Percentiles rank a stretch among this genome's conserved stretches.
phyloP scores from a whole-genome alignment of 2,113 vertebrate species.

The Anas platyrhynchos region DNA sequence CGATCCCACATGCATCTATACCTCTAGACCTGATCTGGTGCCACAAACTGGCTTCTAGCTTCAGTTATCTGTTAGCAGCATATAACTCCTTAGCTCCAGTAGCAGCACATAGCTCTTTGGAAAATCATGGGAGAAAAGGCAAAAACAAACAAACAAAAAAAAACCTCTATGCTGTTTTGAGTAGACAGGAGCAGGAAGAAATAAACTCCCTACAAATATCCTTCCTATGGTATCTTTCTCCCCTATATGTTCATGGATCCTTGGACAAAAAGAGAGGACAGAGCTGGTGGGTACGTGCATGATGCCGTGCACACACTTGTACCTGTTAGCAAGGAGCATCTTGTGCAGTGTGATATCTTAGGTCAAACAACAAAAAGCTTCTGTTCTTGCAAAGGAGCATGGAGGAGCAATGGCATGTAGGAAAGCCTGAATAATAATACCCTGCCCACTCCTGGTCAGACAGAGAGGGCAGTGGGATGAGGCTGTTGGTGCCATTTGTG shows the following conservation, averaged over 20 bases:
- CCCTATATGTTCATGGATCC: fast-evolving
- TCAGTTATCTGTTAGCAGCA: not conserved
- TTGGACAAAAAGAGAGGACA: not conserved
- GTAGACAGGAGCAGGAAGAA: not conserved
- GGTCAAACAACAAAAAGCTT: not conserved
- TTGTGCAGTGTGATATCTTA: not conserved
- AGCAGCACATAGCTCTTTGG: not conserved
- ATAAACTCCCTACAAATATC: not conserved
- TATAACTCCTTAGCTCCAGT: not conserved
- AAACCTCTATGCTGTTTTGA: not conserved
- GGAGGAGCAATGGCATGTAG: too few species aligned
- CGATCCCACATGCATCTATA: not conserved
- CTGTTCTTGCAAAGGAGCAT: too few species aligned
- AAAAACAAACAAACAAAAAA: too few species aligned
- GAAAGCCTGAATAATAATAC: too few species aligned
- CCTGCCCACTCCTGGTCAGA: not conserved
- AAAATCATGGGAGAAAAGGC: not conserved
- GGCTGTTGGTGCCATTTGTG: not conserved
- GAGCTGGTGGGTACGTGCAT: not conserved
- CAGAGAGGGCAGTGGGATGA: not conserved
- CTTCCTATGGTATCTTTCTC: not conserved
- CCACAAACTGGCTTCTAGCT: not conserved
- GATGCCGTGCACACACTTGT: fast-evolving
- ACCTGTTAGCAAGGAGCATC: not conserved
- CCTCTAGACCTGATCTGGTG: not conserved